Evolutionary conservation across 2,113 vertebrate species (phyloP), one percentile per base, ranked within the genome.

Genomic region (Corythoichthys intestinalis): DNA sequence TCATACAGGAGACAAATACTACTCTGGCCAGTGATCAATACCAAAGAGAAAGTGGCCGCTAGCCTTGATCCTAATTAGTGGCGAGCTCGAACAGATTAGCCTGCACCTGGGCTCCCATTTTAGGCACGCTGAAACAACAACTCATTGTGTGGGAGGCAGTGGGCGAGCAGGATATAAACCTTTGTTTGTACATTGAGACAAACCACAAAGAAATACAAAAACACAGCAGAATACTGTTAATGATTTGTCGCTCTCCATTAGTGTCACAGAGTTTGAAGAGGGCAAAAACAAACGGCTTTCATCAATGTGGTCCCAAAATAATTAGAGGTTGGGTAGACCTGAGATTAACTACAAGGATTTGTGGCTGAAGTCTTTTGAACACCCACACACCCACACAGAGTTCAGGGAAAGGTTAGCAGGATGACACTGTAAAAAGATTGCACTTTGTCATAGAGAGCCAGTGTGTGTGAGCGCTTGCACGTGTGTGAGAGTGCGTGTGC

Each of bases 11-110:
- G 50, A 66, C 34, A 39, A 52, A 52, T 39, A 52, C 65, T 54
- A 54, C 48, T 66, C 65, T 66, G 48, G 74, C 58, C 47, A 20
- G 44, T 71, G 70, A 87, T 90, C 83, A 76, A 89, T 88, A 84
- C 77, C 71, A 61, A 56, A 67, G 67, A 70, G 77, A 84, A 83
- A 85, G 75, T 81, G 77, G 80, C 79, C 2, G 12, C 80, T 69
- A 67, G 82, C 75, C 80, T 79, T 76, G 82, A 89, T 88, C 75
- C 82, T 87, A 87, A 88, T 90, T 86, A 88, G 82, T 72, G 70
- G 66, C 71, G 81, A 52, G 81, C 85, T 79, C 83, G 83, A 84
- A 75, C 76, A 88, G 83, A 86, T 89, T 85, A 89, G 80, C 74
- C 54, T 47, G 71, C 85, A 86, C 84, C 86, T 86, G 85, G 83